Evolutionary conservation across 2,797 vertebrate genomes (phyloP).

Genomic region (Tenualosa ilisha): DNA sequence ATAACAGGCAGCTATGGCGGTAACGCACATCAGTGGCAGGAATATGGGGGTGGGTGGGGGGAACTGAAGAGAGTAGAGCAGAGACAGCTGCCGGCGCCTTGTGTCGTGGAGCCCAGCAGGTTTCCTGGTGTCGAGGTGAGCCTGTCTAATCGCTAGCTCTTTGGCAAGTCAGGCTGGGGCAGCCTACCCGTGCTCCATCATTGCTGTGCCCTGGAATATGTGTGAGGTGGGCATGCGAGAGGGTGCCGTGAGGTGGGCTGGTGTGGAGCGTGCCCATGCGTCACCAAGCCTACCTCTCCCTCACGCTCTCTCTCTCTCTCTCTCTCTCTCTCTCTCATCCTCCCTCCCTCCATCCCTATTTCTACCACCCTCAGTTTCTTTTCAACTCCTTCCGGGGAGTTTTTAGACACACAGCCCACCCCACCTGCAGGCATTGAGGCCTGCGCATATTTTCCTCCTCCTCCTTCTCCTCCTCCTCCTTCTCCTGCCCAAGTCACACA

Average conservation of each 20-base stretch:
- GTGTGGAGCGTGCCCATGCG: conserved; percentile 21
- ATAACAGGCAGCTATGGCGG: not conserved
- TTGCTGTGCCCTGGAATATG: conserved; percentile 41
- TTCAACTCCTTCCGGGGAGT: not conserved
- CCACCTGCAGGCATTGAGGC: not conserved
- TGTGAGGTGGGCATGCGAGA: not conserved
- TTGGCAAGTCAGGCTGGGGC: conserved; percentile 32
- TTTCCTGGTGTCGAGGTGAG: conserved; percentile 35
- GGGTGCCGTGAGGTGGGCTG: not conserved
- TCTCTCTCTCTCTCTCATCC: not conserved
- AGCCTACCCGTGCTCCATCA: conserved; percentile 44
- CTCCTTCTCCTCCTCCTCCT: conserved; percentile 17
- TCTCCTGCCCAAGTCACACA: not conserved
- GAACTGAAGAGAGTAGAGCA: too few species aligned
- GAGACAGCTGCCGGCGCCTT: not conserved
- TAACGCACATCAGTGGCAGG: not conserved
- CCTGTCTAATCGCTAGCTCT: conserved; percentile 41
- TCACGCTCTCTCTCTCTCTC: not conserved
- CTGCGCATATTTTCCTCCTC: not conserved
- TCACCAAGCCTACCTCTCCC: conserved; percentile 16
- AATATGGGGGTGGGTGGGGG: not conserved
- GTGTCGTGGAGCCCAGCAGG: conserved; percentile 30
- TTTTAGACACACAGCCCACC: conserved; percentile 10
- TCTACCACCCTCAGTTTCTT: not conserved
- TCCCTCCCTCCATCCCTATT: not conserved